Conservation (phyloP, 2,113 vertebrate genomes). For the Scomber colias region DNA sequence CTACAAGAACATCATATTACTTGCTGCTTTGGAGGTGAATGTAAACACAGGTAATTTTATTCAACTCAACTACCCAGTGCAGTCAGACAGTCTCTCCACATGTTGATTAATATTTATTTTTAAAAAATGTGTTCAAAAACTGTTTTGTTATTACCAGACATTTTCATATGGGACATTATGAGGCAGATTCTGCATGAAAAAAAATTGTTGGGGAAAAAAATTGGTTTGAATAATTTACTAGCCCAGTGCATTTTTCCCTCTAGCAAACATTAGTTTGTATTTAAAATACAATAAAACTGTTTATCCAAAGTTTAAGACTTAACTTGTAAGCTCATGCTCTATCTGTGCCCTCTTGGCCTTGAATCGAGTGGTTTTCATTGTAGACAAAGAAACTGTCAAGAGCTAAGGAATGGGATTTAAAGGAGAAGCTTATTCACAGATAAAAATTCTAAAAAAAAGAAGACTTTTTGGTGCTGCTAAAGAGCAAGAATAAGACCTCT, state of each 20-base stretch:
- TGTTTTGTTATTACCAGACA: not conserved
- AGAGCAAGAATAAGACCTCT: constrained; percentile 69
- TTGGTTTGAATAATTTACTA: not conserved
- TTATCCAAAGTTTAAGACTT: constrained; percentile 56
- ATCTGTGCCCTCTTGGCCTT: constrained; percentile 60
- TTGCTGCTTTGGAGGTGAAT: not conserved
- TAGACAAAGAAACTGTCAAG: constrained; percentile 70
- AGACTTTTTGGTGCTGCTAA: constrained; percentile 57
- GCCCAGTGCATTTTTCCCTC: not conserved
- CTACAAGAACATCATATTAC: no score
- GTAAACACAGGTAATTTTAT: not conserved
- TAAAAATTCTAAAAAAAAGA: constrained; percentile 63
- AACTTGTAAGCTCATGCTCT: constrained; percentile 68
- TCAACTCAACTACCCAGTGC: no score
- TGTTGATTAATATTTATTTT: no score
- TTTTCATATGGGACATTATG: not conserved
- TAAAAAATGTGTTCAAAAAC: no score
- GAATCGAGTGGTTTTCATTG: constrained; percentile 59
- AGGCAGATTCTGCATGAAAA: not conserved
- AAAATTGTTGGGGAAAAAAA: not conserved
- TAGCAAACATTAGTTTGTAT: constrained; percentile 40
- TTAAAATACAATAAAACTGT: constrained; percentile 29
- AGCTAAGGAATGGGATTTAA: constrained; percentile 62
- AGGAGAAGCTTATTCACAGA: constrained; percentile 68
- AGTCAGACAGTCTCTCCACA: no score